phyloP scores from a whole-genome alignment of 2,888 invertebrate species.

The Elmis aenea region DNA sequence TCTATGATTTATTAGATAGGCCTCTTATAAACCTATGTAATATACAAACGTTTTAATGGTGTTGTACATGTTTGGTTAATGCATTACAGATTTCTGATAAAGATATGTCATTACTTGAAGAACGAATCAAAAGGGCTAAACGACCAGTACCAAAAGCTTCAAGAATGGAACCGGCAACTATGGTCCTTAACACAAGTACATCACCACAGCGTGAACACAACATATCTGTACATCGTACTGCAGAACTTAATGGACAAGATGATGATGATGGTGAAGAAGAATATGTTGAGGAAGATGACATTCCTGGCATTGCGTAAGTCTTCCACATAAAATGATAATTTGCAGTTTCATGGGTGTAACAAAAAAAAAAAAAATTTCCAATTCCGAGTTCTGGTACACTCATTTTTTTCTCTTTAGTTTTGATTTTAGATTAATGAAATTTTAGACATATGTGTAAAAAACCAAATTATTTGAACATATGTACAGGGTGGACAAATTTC shows the following conservation, averaged over 20 bases:
- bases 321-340: too few relatives aligned
- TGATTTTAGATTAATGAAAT: too few relatives aligned
- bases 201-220: constrained; percentile 8
- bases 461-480: too few relatives aligned
- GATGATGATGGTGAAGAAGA: constrained; percentile 37
- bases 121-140: constrained; percentile 90
- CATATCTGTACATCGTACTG: constrained; percentile 10
- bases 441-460: too few relatives aligned
- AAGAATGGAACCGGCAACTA: constrained; percentile 16
- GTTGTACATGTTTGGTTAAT: too few relatives aligned
- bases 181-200: constrained; percentile 1
- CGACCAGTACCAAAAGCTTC: constrained; percentile 46
- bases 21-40: neutral
- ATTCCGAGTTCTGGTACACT: neutral
- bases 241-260: constrained; percentile 30
- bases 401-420: constrained; percentile 1
- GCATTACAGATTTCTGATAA: constrained; percentile 79
- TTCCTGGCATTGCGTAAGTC: constrained; percentile 28
- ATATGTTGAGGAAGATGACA: constrained; percentile 41
- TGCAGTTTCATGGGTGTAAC: too few relatives aligned
- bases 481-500: too few relatives aligned
- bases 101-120: constrained; percentile 89
- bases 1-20: neutral
- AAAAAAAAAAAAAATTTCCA: too few relatives aligned
- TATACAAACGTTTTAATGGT: too few relatives aligned